Evolutionary conservation across 1,140 invertebrate genomes (phyloP).

Genomic region (Mamestra configurata): DNA sequence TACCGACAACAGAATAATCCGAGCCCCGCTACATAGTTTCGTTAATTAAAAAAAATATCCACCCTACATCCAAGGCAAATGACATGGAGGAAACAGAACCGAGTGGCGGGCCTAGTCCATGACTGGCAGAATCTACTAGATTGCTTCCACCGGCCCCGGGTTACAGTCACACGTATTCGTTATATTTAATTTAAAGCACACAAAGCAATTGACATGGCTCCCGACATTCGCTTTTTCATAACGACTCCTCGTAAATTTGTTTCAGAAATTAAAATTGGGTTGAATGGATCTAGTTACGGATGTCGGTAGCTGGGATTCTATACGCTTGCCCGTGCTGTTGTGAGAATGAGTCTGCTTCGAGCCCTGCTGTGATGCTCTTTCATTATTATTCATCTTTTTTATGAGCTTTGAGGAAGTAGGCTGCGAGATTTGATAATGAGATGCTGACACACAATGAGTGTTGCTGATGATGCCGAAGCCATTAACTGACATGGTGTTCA

Average conservation of each 20-base stretch:
- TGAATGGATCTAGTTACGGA: conserved; percentile 78
- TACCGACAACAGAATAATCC: conserved; percentile 37
- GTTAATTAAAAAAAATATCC: conserved; percentile 59
- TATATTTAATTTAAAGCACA: conserved; percentile 85
- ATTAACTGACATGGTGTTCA: neutral
- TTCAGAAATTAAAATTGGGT: conserved; percentile 78
- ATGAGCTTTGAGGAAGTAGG: neutral
- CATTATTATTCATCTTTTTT: conserved; percentile 17
- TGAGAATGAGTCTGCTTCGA: neutral
- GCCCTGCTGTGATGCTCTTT: conserved; percentile 23
- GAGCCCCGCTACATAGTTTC: conserved; percentile 29
- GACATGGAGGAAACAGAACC: conserved; percentile 56
- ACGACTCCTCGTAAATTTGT: conserved; percentile 71
- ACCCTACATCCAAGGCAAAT: conserved; percentile 56
- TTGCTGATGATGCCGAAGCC: neutral
- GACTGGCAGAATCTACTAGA: conserved; percentile 80
- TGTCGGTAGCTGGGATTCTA: conserved; percentile 74
- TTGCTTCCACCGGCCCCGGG: conserved; percentile 74
- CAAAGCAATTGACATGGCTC: conserved; percentile 81
- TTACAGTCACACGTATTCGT: conserved; percentile 68
- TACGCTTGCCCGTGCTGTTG: conserved; percentile 42
- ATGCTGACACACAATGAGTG: conserved; percentile 12
- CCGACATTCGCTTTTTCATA: conserved; percentile 75
- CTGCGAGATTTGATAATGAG: neutral
- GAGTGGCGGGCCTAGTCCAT: conserved; percentile 59